A percentile compares a stretch with the other conserved stretches of the same genome.
phyloP scores from a whole-genome alignment of 2,888 invertebrate species.

The Cetonia aurata region DNA sequence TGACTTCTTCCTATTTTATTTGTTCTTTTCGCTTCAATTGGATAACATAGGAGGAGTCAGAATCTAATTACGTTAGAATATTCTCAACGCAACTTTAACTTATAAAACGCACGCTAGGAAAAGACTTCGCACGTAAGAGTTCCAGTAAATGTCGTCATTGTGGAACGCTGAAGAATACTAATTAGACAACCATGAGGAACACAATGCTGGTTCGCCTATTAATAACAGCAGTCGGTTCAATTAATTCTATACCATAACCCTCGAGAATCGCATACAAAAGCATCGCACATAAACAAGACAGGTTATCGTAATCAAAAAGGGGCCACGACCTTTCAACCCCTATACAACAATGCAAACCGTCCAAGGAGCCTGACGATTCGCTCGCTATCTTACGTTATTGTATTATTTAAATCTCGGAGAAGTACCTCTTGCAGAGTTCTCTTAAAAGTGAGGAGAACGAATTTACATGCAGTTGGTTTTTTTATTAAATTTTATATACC shows the following conservation, averaged over 20 bases:
- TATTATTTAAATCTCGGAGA: constrained; percentile 22
- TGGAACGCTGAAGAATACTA: constrained; percentile 24
- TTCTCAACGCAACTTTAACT: too few species aligned
- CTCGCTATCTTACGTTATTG: constrained; percentile 22
- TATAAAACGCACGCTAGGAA: too few species aligned
- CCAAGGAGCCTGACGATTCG: constrained; percentile 23
- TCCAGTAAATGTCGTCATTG: constrained; percentile 17
- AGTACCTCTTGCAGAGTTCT: not conserved
- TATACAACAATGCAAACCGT: constrained; percentile 22
- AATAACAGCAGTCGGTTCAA: constrained; percentile 36
- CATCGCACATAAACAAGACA: constrained; percentile 39
- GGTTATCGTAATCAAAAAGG: constrained; percentile 41
- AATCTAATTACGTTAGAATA: too few species aligned
- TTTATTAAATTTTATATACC: constrained; percentile 19
- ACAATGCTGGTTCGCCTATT: constrained; percentile 38
- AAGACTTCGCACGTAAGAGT: constrained; percentile 10
- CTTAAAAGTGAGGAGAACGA: constrained; percentile 4
- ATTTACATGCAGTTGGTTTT: constrained; percentile 25
- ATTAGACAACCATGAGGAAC: constrained; percentile 21
- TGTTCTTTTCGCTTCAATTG: too few species aligned
- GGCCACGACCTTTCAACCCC: constrained; percentile 43
- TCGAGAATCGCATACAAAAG: constrained; percentile 35
- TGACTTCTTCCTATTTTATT: too few species aligned
- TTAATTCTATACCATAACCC: constrained; percentile 37
- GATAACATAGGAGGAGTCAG: too few species aligned